Conservation (phyloP, 2,113 vertebrate species). For the Oreochromis spilurus region DNA sequence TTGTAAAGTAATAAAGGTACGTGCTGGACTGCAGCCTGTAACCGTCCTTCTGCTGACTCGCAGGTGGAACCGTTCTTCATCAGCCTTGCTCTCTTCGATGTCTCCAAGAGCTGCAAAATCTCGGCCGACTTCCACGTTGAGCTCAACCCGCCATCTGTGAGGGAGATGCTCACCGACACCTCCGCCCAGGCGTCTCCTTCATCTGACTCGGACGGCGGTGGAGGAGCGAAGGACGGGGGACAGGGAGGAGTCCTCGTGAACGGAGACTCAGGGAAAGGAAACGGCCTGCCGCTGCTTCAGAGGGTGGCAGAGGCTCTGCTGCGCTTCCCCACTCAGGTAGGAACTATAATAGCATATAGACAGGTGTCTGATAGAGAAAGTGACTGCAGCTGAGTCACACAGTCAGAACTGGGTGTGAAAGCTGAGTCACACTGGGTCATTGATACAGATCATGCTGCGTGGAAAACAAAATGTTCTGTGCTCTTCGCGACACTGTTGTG, state of each 20-base stretch:
- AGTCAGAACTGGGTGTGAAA: neutral
- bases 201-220: constrained; percentile 32
- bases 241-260: constrained; percentile 28
- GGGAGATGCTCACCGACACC: constrained; percentile 81
- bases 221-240: neutral
- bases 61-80: constrained; percentile 98
- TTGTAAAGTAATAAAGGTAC: neutral
- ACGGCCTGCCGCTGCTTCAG: constrained; percentile 67
- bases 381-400: neutral
- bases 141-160: constrained; percentile 81
- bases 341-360: accelerated
- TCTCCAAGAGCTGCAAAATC: constrained; percentile 91
- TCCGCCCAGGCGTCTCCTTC: constrained; percentile 37
- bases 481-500: neutral
- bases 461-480: neutral
- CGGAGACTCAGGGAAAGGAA: constrained; percentile 35
- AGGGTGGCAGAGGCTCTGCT: constrained; percentile 80
- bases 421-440: neutral
- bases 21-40: neutral
- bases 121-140: constrained; percentile 95
- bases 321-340: constrained; percentile 82
- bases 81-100: constrained; percentile 88
- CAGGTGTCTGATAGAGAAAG: neutral
- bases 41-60: constrained; percentile 11
- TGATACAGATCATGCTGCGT: neutral